Evolutionary conservation across 2,797 vertebrate genomes (phyloP).

Genomic region (Halcyon smyrnensis): DNA sequence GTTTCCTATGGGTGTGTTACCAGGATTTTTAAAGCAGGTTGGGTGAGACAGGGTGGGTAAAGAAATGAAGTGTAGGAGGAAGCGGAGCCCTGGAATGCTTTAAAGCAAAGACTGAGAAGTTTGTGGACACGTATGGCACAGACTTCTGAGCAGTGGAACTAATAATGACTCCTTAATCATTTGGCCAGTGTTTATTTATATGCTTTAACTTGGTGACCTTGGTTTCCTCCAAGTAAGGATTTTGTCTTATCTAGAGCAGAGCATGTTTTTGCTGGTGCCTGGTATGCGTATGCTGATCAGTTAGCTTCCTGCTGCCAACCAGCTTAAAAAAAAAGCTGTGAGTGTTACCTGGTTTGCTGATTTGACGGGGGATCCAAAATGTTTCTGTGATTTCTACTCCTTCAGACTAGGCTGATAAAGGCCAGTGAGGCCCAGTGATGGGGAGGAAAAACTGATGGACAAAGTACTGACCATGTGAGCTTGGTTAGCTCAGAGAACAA

Average conservation of each 20-base stretch:
- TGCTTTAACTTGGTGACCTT: neutral
- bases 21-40: neutral
- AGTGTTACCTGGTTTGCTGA: neutral
- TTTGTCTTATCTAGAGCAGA: neutral
- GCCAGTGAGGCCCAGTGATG: neutral
- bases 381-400: neutral
- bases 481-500: neutral
- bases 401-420: neutral
- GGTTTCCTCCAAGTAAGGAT: neutral
- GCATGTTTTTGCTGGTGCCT: neutral
- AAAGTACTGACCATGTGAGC: neutral
- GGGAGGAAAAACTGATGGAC: neutral
- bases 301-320: neutral
- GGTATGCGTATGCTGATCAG: neutral
- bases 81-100: neutral
- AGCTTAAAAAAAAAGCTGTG: neutral
- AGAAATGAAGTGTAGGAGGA: neutral
- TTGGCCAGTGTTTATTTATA: neutral
- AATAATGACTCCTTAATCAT: neutral
- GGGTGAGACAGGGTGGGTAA: neutral
- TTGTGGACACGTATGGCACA: neutral
- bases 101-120: neutral
- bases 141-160: neutral
- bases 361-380: neutral
- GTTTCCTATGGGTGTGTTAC: neutral